Conservation (phyloP, 2,797 vertebrate genomes). For the Brachyalestes nurse region DNA sequence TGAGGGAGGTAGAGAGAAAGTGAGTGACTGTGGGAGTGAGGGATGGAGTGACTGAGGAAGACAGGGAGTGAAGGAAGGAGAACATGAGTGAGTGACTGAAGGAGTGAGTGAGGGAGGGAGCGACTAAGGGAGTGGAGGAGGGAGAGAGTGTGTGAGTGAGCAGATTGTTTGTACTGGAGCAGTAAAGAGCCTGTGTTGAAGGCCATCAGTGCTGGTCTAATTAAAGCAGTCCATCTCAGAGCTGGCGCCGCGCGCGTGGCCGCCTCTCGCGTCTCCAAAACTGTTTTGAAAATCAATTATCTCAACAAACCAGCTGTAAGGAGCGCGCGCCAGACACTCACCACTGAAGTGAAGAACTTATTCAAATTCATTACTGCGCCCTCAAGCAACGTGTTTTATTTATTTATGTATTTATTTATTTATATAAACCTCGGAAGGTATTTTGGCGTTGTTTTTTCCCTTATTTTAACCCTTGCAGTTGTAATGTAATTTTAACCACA, state of each 20-base stretch:
- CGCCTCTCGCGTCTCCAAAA: slow-evolving; percentile 85
- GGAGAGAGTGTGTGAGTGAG: slow-evolving; percentile 63
- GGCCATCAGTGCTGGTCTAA: slow-evolving; percentile 80
- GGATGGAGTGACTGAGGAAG: not conserved
- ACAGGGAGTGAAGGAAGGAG: not conserved
- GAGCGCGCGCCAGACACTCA: slow-evolving; percentile 88
- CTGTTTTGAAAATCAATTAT: slow-evolving; percentile 96
- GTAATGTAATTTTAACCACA: slow-evolving; percentile 83
- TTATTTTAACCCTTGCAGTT: slow-evolving; percentile 57
- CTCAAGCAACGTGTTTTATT: slow-evolving; percentile 67
- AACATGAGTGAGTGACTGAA: not conserved
- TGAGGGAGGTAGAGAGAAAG: not conserved
- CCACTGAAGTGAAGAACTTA: slow-evolving; percentile 93
- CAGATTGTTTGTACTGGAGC: slow-evolving; percentile 82
- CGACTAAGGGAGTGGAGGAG: not conserved
- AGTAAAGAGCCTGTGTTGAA: slow-evolving; percentile 80
- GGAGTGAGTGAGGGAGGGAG: not conserved
- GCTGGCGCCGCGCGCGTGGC: slow-evolving; percentile 70
- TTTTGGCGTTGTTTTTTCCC: slow-evolving; percentile 55
- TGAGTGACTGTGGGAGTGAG: not conserved
- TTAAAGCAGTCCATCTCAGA: slow-evolving; percentile 82
- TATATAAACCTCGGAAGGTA: slow-evolving; percentile 44
- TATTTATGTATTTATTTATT: slow-evolving; percentile 18
- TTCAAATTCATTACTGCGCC: slow-evolving; percentile 90
- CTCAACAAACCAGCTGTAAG: slow-evolving; percentile 92